phyloP scores from a whole-genome alignment of 2,797 vertebrate species.

The Lophius americanus region DNA sequence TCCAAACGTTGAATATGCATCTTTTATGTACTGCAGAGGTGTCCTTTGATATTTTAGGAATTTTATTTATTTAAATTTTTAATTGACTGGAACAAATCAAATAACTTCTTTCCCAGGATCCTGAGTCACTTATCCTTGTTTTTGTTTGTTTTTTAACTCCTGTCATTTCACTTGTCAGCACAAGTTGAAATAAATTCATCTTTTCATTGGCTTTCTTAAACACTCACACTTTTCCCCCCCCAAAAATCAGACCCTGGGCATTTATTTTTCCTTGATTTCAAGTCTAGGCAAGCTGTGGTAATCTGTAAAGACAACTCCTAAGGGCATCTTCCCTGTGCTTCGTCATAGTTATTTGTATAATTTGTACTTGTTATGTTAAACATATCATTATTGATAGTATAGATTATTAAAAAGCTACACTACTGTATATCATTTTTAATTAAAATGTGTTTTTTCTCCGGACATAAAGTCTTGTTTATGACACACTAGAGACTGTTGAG shows the following conservation, averaged over 20 bases:
- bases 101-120: no score
- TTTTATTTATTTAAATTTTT: no score
- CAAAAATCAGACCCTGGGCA: not conserved
- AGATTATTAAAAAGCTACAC: slow-evolving; percentile 7
- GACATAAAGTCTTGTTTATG: slow-evolving; percentile 53
- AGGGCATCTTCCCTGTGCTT: not conserved
- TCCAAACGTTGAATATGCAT: no score
- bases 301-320: slow-evolving; percentile 12
- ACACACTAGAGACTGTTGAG: slow-evolving; percentile 38
- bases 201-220: slow-evolving; percentile 16
- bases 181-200: slow-evolving; percentile 25
- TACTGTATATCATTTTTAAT: slow-evolving; percentile 9
- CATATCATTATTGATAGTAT: slow-evolving; percentile 22
- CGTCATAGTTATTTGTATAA: slow-evolving; percentile 11
- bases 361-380: slow-evolving; percentile 13
- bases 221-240: no score
- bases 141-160: no score
- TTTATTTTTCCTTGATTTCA: slow-evolving; percentile 32
- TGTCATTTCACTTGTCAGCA: not conserved
- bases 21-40: no score
- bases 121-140: no score
- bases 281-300: slow-evolving; percentile 34
- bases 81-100: no score
- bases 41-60: no score
- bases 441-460: slow-evolving; percentile 11